phyloP scores from a whole-genome alignment of 2,797 vertebrate genomes.

The Enteromius anoplus region DNA sequence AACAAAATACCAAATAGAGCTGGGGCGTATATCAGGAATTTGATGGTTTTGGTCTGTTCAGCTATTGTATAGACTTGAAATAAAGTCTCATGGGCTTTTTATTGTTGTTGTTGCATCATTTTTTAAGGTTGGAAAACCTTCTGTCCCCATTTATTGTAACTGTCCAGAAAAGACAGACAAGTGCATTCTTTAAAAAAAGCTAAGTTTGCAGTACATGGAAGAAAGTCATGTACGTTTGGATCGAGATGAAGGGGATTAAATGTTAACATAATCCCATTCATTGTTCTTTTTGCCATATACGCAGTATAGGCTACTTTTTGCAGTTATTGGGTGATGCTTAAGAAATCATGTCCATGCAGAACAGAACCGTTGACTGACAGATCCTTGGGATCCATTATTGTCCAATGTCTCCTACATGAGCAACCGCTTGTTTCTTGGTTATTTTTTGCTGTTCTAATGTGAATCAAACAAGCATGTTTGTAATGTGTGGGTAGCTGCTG shows the following conservation, averaged over 20 bases:
- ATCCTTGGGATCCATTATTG: slow-evolving; percentile 18
- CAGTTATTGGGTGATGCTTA: background rate
- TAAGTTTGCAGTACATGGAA: background rate
- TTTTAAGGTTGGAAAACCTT: background rate
- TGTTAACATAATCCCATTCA: background rate
- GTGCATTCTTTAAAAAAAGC: background rate
- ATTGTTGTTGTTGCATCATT: background rate
- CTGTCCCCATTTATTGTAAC: background rate
- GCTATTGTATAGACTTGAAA: background rate
- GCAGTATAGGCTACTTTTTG: background rate
- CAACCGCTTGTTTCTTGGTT: slow-evolving; percentile 47
- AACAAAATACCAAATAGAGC: background rate
- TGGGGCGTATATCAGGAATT: background rate
- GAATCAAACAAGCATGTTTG: slow-evolving; percentile 54
- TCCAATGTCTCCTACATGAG: slow-evolving; percentile 35
- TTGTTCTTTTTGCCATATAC: background rate
- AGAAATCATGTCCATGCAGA: slow-evolving; percentile 10
- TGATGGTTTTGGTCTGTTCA: background rate
- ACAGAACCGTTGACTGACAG: slow-evolving; percentile 24
- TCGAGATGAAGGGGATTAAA: background rate
- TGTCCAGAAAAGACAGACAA: background rate
- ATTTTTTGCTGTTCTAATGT: slow-evolving; percentile 44
- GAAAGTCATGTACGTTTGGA: background rate
- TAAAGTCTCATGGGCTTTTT: background rate
- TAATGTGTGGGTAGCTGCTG: slow-evolving; percentile 61